Conservation (phyloP, 2,888 invertebrate species). For the Phorcus lineatus region DNA sequence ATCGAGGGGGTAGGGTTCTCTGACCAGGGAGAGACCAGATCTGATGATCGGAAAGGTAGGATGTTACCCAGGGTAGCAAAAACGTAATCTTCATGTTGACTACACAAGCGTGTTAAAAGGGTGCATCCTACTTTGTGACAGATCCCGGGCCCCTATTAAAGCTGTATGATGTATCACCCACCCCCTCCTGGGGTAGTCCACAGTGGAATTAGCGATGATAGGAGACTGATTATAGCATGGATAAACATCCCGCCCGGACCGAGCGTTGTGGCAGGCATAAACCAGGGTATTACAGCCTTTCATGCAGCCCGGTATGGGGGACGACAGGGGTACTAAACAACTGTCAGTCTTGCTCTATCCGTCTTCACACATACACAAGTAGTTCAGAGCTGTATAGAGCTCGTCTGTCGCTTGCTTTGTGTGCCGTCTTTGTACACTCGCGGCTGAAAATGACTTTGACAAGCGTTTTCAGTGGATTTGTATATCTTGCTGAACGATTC, state of each 20-base stretch:
- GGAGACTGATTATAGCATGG: slow-evolving; percentile 9
- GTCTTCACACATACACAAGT: neutral
- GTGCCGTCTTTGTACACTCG: neutral
- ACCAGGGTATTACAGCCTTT: neutral
- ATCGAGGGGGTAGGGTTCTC: no score
- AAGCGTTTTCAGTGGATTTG: neutral
- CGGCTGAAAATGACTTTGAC: slow-evolving; percentile 9
- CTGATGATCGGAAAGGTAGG: no score
- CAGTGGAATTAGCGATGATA: slow-evolving; percentile 21
- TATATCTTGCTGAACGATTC: neutral
- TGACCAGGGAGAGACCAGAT: no score
- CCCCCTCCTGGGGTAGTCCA: neutral
- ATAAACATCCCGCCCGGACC: neutral
- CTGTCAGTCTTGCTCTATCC: neutral
- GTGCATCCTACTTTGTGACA: neutral
- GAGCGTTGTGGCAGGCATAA: neutral
- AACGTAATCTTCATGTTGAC: neutral
- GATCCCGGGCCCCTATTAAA: slow-evolving; percentile 1
- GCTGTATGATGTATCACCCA: slow-evolving; percentile 3
- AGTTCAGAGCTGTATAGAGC: neutral
- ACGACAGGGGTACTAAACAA: neutral
- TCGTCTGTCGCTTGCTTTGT: neutral
- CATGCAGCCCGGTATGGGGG: neutral
- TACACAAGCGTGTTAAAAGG: slow-evolving; percentile 9
- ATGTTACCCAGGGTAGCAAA: neutral